Evolutionary conservation across 2,888 invertebrate species (phyloP).

Genomic region (Eupithecia vulgata): DNA sequence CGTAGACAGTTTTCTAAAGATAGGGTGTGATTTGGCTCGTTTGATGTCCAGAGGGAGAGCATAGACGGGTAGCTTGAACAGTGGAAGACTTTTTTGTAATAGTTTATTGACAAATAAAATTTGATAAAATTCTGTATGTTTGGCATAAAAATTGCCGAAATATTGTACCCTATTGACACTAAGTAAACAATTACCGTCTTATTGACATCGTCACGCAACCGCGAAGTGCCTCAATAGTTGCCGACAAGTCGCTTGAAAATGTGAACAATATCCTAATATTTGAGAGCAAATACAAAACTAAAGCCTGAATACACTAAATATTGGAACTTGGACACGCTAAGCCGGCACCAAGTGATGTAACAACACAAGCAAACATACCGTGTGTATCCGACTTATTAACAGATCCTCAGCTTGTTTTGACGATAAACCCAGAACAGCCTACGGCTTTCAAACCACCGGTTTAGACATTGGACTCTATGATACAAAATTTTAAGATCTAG

Average conservation of each 20-base stretch:
- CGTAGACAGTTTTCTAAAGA: no score
- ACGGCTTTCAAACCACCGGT: conserved; percentile 24
- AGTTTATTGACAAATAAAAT: background rate
- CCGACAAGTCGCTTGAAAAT: conserved; percentile 67
- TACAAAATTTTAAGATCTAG: conserved; percentile 32
- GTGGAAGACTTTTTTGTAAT: background rate
- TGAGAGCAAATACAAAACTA: conserved; percentile 75
- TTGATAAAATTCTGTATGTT: background rate
- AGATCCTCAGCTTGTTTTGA: conserved; percentile 66
- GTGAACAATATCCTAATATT: conserved; percentile 78
- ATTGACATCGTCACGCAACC: conserved; percentile 71
- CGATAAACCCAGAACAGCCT: conserved; percentile 43
- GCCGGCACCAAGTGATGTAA: conserved; percentile 79
- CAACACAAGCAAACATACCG: conserved; percentile 73
- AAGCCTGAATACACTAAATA: conserved; percentile 79
- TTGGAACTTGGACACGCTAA: conserved; percentile 77
- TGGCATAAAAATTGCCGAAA: background rate
- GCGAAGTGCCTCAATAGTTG: conserved; percentile 66
- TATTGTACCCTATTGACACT: conserved; percentile 31
- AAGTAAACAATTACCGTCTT: conserved; percentile 51
- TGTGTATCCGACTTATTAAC: conserved; percentile 80
- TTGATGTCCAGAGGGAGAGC: no score
- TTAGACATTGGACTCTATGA: conserved; percentile 46
- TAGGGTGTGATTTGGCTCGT: no score
- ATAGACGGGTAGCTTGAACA: no score